Percentiles rank a stretch among this genome's conserved stretches.
phyloP scores from a whole-genome alignment of 1,140 invertebrate species.

The Polypedilum vanderplanki region DNA sequence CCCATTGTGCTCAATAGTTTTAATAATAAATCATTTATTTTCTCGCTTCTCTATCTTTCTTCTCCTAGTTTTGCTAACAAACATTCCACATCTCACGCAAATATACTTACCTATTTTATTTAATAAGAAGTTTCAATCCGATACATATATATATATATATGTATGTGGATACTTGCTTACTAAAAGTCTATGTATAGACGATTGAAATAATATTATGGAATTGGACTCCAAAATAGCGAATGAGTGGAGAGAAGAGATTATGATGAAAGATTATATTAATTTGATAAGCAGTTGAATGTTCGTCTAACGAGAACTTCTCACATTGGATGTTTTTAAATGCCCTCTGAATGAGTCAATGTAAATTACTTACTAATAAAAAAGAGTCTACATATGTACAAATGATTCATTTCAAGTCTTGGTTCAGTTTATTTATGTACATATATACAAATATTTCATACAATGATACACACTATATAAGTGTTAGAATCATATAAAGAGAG shows the following conservation, averaged over 20 bases:
- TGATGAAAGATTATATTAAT: slow-evolving; percentile 24
- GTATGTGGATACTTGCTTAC: too few species aligned
- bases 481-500: too few species aligned
- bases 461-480: too few species aligned
- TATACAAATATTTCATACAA: too few species aligned
- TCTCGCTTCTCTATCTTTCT: too few species aligned
- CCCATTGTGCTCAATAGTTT: slow-evolving; percentile 17
- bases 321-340: background rate
- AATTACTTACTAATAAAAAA: background rate
- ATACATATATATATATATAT: too few species aligned
- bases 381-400: too few species aligned
- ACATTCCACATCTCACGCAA: slow-evolving; percentile 1
- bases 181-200: too few species aligned
- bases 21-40: slow-evolving; percentile 1
- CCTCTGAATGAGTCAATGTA: slow-evolving; percentile 10
- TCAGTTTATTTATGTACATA: too few species aligned
- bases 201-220: too few species aligned
- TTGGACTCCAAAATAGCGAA: background rate
- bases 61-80: background rate
- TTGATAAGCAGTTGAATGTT: slow-evolving; percentile 11
- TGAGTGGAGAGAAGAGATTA: slow-evolving; percentile 12
- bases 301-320: background rate
- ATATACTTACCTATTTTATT: background rate
- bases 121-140: too few species aligned
- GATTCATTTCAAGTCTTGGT: too few species aligned